phyloP scores from a whole-genome alignment of 2,797 vertebrate genomes.

The Pantherophis alleghaniensis region DNA sequence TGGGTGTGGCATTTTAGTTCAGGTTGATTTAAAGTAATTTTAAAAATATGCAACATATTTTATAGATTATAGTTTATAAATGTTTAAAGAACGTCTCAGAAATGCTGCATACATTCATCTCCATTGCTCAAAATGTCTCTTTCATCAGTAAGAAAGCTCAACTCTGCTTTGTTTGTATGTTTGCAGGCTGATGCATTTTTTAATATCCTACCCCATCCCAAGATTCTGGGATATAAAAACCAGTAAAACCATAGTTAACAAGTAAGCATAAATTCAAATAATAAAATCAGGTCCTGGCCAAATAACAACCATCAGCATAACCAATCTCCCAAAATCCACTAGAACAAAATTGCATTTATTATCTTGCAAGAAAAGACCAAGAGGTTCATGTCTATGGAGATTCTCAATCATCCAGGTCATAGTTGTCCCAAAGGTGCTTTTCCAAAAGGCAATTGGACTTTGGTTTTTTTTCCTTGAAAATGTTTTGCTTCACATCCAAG shows the following conservation, averaged over 20 bases:
- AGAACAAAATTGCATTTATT: neutral
- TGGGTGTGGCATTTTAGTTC: neutral
- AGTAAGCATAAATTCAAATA: neutral
- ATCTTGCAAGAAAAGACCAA: neutral
- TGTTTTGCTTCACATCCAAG: neutral
- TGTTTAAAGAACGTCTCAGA: conserved; percentile 21
- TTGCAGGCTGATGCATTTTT: neutral
- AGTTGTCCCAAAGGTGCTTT: neutral
- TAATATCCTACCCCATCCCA: neutral
- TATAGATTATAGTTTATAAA: neutral
- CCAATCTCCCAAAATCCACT: neutral
- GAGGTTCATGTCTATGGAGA: neutral
- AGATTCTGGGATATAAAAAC: neutral
- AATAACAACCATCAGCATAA: neutral
- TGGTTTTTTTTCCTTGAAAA: neutral
- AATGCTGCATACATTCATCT: conserved; percentile 29
- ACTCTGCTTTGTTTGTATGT: neutral
- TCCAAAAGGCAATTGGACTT: neutral
- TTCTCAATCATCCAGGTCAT: neutral
- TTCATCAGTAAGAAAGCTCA: conserved; percentile 27
- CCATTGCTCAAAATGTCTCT: conserved; percentile 30
- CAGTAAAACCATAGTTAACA: neutral
- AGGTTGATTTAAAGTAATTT: conserved; percentile 19
- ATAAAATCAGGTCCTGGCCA: neutral
- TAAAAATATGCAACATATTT: neutral